A percentile compares a stretch with the other conserved stretches of the same genome.
Conservation (phyloP, 1,140 invertebrate genomes). For the Trichoplusia ni region DNA sequence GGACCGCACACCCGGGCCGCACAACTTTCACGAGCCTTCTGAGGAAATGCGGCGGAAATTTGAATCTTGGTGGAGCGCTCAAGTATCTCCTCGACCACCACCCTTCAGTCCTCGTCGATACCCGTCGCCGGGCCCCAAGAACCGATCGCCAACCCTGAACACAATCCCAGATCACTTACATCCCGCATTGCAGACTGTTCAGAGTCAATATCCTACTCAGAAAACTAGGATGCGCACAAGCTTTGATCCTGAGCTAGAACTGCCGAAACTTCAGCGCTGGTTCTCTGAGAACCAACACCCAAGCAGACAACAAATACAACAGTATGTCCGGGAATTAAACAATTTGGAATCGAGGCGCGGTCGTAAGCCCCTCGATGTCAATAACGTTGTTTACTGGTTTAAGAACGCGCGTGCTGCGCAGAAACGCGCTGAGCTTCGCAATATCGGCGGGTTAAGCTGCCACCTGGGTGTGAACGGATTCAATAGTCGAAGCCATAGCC, state of each 20-base stretch:
- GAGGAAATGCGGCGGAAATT: conserved; percentile 90
- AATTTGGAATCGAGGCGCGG: conserved; percentile 94
- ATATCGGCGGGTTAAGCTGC: conserved; percentile 80
- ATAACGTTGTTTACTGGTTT: conserved; percentile 99
- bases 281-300: conserved; percentile 98
- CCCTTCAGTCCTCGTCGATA: conserved; percentile 82
- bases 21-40: conserved; percentile 84
- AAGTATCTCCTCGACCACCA: conserved; percentile 83
- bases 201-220: conserved; percentile 89
- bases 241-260: conserved; percentile 97
- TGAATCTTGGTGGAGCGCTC: conserved; percentile 88
- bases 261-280: conserved; percentile 97
- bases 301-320: conserved; percentile 95
- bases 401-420: conserved; percentile 98
- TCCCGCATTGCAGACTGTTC: conserved; percentile 87
- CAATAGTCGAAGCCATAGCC: conserved; percentile 84
- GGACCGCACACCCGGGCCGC: conserved; percentile 80
- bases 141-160: conserved; percentile 71
- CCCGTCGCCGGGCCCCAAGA: conserved; percentile 81
- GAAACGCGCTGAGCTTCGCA: conserved; percentile 91
- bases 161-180: conserved; percentile 82
- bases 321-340: conserved; percentile 96
- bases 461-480: conserved; percentile 84
- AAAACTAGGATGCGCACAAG: conserved; percentile 96
- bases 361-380: conserved; percentile 96